Evolutionary conservation across 2,888 invertebrate genomes (phyloP).

Genomic region (Cephus spinipes): DNA sequence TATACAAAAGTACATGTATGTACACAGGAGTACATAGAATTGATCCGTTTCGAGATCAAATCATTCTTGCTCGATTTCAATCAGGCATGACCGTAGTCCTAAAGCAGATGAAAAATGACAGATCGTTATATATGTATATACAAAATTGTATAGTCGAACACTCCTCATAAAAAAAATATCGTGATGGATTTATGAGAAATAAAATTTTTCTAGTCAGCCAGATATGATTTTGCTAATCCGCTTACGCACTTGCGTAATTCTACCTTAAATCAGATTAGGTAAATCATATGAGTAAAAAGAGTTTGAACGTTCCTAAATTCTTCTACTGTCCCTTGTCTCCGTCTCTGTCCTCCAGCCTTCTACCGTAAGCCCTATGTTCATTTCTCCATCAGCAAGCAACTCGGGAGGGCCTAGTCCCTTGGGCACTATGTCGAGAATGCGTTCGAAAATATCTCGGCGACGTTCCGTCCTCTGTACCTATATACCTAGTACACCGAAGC

Average conservation of each 20-base stretch:
- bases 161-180: background rate
- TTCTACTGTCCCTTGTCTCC: background rate
- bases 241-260: background rate
- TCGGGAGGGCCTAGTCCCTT: background rate
- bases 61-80: too few species aligned
- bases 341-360: background rate
- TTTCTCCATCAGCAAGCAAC: background rate
- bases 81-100: too few species aligned
- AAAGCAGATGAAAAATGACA: too few species aligned
- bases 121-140: too few species aligned
- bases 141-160: background rate
- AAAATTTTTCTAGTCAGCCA: background rate
- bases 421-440: background rate
- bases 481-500: background rate
- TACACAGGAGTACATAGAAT: background rate
- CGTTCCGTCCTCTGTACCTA: background rate
- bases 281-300: background rate
- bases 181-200: background rate
- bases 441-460: conserved; percentile 4
- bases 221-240: background rate
- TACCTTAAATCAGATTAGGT: background rate
- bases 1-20: background rate
- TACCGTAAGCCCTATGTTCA: background rate
- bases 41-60: too few species aligned
- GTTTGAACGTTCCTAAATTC: background rate